Evolutionary conservation across 2,113 vertebrate genomes (phyloP), one percentile per base, ranked within the genome.

Genomic region (Pituophis catenifer): DNA sequence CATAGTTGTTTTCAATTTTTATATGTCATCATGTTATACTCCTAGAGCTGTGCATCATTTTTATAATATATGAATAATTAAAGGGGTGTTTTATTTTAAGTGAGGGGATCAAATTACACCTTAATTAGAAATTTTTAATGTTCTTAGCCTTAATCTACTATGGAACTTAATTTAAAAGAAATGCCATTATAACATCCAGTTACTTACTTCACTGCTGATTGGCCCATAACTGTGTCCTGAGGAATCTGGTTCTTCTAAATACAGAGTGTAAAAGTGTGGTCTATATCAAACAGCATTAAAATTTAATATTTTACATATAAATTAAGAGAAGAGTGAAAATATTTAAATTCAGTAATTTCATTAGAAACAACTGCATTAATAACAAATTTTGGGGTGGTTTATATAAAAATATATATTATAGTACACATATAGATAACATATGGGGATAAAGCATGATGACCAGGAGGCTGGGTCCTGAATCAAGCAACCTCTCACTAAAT

Each of bases 211-310:
- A 0, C 93, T 96, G 97, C 99, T 99, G 95, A 96, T 94, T 95
- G 99, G 99, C 97, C 99, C 99, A 86, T 97, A 96, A 0, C 0
- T 33, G 96, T 99, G 99, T 94, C 99, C 99, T 3, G 99, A 94
- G 88, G 95, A 86, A 98, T 99, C 99, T 86, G 99, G 99, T 97
- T 99, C 99, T 54, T 99, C 98, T 97, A 99, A 97, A 98, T 99
- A 99, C 97, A 99, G 97, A 97, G 99, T 99, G 98, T 98, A 99
- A 97, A 99, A 98, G 97, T 99, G 98, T 96, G 99, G 99, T 98
- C 99, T 99, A 97, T 98, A 98, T 98, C 98, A 98, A 98, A 98
- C 98, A 97, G 98, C 97, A 98, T 96, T 98, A 98, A 98, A 96
- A 98, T 98, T 97, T 98, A 98, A 98, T 97, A 97, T 98, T 98